Base-by-base conservation (phyloP, 2,113 vertebrate species). In the Turdus rufiventris region DNA sequence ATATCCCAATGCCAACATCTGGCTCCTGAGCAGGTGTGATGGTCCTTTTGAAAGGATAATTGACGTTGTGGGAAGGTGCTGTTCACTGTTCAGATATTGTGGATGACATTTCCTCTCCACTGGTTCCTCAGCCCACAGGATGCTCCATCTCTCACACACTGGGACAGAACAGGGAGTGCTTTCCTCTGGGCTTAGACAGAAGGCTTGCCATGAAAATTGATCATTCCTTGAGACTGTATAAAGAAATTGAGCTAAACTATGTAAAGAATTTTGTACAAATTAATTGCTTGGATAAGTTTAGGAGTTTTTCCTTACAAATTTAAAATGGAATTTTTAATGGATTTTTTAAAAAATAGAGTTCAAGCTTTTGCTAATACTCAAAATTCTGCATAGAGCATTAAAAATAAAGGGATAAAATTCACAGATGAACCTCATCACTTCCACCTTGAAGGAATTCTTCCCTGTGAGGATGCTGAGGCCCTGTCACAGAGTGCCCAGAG, bases 131-230 rank as follows among this genome's bases (percentile, higher is more conserved):
- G 9, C 70, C 51, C 56, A 14, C 16, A 31, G n/a, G 42, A 10
- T 3, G 4, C 13, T 74, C 45, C 2, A 2, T 16, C 26, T 58
- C 6, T 1, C 7, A 2, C 3, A 1, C 5, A 1, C 28, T 1
- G 3, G 61, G 18, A 34, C 0, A 4, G 26, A 8, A 0, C 71
- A 42, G 23, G 42, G 21, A 18, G 1, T 12, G n/a, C 15, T 57
- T 62, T 45, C 14, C 3, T 14, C 9, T 7, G 42, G 38, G 14
- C 19, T 48, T 20, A 57, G 18, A 4, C 7, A 47, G 29, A 54
- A 50, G 14, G 12, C 2, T 45, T 54, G 8, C 5, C 1, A 0
- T 26, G 8, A 8, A 68, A 57, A 79, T 20, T 0, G 0, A 24
- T 43, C 25, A 21, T 34, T 79, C 1, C 0, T 53, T 12, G 4